Conservation (phyloP, 2,888 invertebrate genomes). For the Morpho achilles region DNA sequence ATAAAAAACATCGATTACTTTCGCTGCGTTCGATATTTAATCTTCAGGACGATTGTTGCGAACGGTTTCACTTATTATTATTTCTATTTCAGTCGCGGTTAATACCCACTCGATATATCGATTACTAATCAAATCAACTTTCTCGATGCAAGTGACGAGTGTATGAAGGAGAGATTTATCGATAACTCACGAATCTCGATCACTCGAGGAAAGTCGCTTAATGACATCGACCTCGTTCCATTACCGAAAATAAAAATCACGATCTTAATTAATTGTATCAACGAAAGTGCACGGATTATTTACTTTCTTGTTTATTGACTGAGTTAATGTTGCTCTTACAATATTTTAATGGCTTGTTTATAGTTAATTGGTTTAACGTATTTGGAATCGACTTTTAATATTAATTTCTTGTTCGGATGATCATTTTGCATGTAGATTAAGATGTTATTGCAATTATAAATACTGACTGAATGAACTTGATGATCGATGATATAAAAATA, state of each 20-base stretch:
- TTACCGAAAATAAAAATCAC: slow-evolving; percentile 17
- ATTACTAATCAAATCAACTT: slow-evolving; percentile 28
- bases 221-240: slow-evolving; percentile 48
- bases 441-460: too few relatives aligned
- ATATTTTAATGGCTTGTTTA: slow-evolving; percentile 1
- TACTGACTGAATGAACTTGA: too few relatives aligned
- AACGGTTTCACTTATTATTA: slow-evolving; percentile 9
- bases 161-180: slow-evolving; percentile 28
- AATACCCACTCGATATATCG: slow-evolving; percentile 12
- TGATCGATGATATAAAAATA: too few relatives aligned
- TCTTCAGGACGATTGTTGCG: slow-evolving; percentile 2
- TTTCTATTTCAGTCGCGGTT: slow-evolving; percentile 7
- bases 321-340: background rate
- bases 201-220: slow-evolving; percentile 54
- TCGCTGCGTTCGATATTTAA: slow-evolving; percentile 12
- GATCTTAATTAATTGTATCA: slow-evolving; percentile 22
- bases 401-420: too few relatives aligned
- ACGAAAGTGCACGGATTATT: slow-evolving; percentile 19
- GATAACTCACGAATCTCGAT: slow-evolving; percentile 43
- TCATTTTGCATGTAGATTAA: too few relatives aligned
- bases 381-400: background rate
- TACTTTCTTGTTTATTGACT: slow-evolving; percentile 1
- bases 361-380: too few relatives aligned
- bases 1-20: slow-evolving; percentile 11
- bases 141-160: slow-evolving; percentile 26